Base-by-base conservation (phyloP, 1,140 invertebrate species). In the Procambarus virginalis region DNA sequence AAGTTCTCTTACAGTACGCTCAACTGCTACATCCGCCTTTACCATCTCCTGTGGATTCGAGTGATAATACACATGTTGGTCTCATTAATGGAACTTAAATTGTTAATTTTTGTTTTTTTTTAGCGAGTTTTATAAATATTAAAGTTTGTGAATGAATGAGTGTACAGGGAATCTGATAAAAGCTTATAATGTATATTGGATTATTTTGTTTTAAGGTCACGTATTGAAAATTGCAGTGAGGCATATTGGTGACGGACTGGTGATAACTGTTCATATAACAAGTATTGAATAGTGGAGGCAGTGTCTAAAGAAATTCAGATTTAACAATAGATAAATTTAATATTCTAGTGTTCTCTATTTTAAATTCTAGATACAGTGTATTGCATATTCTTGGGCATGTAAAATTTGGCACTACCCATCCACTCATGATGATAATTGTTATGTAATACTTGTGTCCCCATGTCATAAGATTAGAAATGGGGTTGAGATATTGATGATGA, bases 1-100 rank as follows among this genome's bases (percentile, higher is more conserved):
- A 91, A 46, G 92, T 91, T 14, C 92, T 92, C 55, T 84, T 92
- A 64, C 92, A 92, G 84, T 92, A 91, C 75, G 86, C 92, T 58
- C 84, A 91, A 22, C 84, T 92, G n/a, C 75, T 92, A 46, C 92
- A 91, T 22, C 87, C 92, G 34, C 92, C 92, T 17, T 55, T 68
- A 20, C 48, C 68, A 64, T 49, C 70, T 46, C 58, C 49, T 51
- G 14, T n/a, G n/a, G 70, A 81, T 77, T 20, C 70, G 49, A 87
- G 64, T 70, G 85, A 77, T 55, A 84, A 60, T 55, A 51, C 79
- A 46, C 60, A 82, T 48, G 58, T 90, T 64, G 51, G 79, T 81
- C 70, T 86, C 12, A 51, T 91, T 14, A 91, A 86, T 49, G 84
- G 84, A 70, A 89, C 88, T 12, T 89, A 77, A 84, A 75, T 4